Base-by-base conservation (phyloP, 2,888 invertebrate species). In the Eupeodes luniger region DNA sequence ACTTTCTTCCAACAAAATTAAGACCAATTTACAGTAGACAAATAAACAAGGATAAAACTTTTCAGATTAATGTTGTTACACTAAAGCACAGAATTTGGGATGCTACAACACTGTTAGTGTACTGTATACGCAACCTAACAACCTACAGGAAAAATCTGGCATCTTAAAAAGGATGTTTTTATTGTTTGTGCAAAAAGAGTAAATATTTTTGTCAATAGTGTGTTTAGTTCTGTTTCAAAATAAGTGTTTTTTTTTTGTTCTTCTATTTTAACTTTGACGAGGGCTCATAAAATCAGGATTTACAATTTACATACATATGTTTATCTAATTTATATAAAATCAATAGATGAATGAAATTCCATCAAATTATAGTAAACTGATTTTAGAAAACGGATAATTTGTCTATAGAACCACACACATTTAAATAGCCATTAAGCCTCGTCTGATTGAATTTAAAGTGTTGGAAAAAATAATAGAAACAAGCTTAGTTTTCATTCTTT, bases 11-110 rank as follows among this genome's bases (percentile, higher is more conserved):
- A 69, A 84, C 57, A 84, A 80, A 88, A 88, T 88, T 88, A 88
- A 88, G 84, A 85, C 87, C 87, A 88, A 88, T 84, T 88, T 84
- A 88, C 84, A 88, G 84, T 59, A 88, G 87, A 88, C 87, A 88
- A 88, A 88, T 88, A 88, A 88, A 88, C 84, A 84, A 69, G 84
- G 87, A 84, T 81, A 88, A 88, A 88, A 88, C 77, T 88, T 84
- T 88, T 88, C 74, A 83, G 85, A 88, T 88, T 84, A 88, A 84
- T 88, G 77, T 84, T 84, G 87, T 77, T 76, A 75, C 81, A 81
- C 62, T 81, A 72, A 47, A 59, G 72, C 81, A 70, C 55, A 76
- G 78, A 78, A 70, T 74, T 61, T 12, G 74, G 16, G 36, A 27
- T 12, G 12, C 11, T 27, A 40, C 16, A 67, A 49, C 47, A 19